phyloP scores from a whole-genome alignment of 2,888 invertebrate genomes.

The Standfussiana lucernea region DNA sequence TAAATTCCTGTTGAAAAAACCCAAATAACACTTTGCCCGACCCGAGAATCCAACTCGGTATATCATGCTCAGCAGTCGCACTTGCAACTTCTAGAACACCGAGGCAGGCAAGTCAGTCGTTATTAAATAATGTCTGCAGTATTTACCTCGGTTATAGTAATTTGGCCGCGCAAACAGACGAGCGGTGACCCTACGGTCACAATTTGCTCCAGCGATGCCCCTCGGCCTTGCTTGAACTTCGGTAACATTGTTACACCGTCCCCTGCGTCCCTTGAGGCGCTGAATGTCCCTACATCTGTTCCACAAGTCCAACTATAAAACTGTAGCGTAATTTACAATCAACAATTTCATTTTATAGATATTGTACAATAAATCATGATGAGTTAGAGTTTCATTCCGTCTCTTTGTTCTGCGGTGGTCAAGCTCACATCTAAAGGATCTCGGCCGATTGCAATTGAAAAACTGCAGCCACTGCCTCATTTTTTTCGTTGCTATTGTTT shows the following conservation, averaged over 20 bases:
- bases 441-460: constrained; percentile 78
- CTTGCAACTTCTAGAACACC: not conserved
- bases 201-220: constrained; percentile 85
- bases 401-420: constrained; percentile 76
- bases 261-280: constrained; percentile 85
- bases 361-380: constrained; percentile 83
- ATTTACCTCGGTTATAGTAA: constrained; percentile 83
- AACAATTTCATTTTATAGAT: constrained; percentile 85
- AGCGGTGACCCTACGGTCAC: constrained; percentile 85
- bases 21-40: too few relatives aligned
- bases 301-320: constrained; percentile 83
- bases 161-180: constrained; percentile 84
- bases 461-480: constrained; percentile 79
- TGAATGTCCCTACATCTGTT: constrained; percentile 87
- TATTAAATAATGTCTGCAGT: constrained; percentile 82
- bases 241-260: constrained; percentile 87
- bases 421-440: constrained; percentile 71
- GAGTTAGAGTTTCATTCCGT: constrained; percentile 76
- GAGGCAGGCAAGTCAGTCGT: constrained; percentile 48
- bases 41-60: not conserved
- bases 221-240: constrained; percentile 86
- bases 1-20: not conserved
- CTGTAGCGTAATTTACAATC: constrained; percentile 83
- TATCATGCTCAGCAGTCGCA: not conserved
- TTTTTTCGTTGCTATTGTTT: constrained; percentile 77